Conservation (phyloP, 2,797 vertebrate genomes). For the Pachyuromys duprasi region DNA sequence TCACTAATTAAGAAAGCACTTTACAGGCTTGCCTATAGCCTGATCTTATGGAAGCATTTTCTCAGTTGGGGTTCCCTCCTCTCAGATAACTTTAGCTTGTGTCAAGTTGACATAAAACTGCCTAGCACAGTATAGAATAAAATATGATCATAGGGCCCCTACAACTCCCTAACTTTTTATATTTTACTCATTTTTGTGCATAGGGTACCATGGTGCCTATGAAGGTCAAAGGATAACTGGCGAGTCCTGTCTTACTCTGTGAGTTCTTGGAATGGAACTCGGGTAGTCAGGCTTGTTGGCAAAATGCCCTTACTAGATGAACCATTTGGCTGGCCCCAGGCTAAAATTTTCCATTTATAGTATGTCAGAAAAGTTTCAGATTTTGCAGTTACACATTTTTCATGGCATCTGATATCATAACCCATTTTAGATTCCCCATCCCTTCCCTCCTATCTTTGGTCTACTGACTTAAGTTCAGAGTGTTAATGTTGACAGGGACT, state of each 20-base stretch:
- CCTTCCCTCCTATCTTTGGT: not conserved
- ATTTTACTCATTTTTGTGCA: not conserved
- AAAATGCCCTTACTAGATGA: not conserved
- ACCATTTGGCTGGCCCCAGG: not conserved
- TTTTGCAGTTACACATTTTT: not conserved
- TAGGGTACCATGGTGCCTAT: not conserved
- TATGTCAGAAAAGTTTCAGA: not conserved
- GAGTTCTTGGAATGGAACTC: not conserved
- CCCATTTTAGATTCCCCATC: not conserved
- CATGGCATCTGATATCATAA: not conserved
- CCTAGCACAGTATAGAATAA: not conserved
- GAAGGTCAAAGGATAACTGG: not conserved
- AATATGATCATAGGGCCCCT: not conserved
- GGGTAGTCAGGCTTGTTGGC: not conserved
- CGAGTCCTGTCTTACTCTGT: not conserved
- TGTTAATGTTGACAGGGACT: not conserved
- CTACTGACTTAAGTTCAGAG: not conserved
- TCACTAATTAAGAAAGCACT: not conserved
- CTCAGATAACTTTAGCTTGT: not conserved
- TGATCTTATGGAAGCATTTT: not conserved
- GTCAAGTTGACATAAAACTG: not conserved
- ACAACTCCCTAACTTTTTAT: not conserved
- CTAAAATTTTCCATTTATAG: not conserved
- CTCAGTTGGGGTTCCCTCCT: not conserved
- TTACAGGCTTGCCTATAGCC: not conserved